Evolutionary conservation across 2,113 vertebrate genomes (phyloP).

Genomic region (Rhinopomastus cyanomelas): DNA sequence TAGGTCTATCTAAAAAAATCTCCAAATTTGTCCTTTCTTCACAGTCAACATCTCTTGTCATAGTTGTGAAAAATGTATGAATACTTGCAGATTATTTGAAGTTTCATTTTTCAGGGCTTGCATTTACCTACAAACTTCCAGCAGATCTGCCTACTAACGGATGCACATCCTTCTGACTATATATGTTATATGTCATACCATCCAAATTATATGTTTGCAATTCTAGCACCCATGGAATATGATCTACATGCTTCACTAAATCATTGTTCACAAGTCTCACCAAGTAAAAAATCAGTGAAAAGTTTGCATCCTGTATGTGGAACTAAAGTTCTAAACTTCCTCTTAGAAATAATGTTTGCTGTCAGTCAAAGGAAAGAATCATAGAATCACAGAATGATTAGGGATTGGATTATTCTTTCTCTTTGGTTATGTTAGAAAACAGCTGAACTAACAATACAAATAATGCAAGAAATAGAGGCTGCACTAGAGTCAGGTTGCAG

Average conservation of each 20-base stretch:
- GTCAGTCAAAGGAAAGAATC: not conserved
- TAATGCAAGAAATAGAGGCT: not conserved
- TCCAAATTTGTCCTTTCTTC: not conserved
- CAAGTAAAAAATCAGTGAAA: not conserved
- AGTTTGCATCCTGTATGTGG: rapidly evolving
- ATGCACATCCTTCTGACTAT: not conserved
- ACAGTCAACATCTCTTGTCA: not conserved
- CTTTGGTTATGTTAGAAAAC: not conserved
- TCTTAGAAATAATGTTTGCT: not conserved
- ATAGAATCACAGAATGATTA: too few species aligned
- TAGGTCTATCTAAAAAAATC: not conserved
- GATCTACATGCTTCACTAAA: not conserved
- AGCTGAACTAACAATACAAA: not conserved
- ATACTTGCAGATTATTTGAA: not conserved
- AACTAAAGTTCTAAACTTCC: not conserved
- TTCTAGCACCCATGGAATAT: not conserved
- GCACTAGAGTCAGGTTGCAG: not conserved
- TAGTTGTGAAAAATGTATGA: not conserved
- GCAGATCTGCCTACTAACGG: not conserved
- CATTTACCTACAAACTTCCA: not conserved
- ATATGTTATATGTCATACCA: not conserved
- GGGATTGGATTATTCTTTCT: not conserved
- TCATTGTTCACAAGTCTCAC: not conserved
- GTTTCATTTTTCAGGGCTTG: not conserved
- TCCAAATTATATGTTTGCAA: not conserved